Conservation (phyloP, 2,797 vertebrate species). For the Bradypodion pumilum region DNA sequence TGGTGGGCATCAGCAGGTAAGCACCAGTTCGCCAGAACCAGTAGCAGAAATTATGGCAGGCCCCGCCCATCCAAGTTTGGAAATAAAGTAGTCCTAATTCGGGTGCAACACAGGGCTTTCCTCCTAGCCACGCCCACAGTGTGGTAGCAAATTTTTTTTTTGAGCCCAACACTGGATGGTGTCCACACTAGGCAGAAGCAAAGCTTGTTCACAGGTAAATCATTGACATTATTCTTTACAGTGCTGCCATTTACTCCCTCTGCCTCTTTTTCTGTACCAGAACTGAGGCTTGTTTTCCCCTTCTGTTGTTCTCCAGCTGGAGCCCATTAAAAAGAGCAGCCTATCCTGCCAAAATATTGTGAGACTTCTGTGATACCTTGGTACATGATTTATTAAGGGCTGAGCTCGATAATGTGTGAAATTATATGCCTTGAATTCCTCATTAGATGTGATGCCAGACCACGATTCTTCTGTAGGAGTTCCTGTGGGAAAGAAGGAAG, state of each 20-base stretch:
- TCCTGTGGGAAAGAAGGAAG: conserved; percentile 71
- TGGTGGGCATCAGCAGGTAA: no score
- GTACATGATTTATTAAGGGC: conserved; percentile 87
- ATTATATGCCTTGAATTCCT: conserved; percentile 87
- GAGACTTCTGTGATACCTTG: conserved; percentile 77
- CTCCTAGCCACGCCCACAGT: no score
- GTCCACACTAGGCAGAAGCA: neutral
- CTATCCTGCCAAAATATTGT: neutral
- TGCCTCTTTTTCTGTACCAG: neutral
- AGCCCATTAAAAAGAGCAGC: accelerated
- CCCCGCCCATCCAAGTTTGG: no score
- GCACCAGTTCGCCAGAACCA: no score
- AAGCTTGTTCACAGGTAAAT: neutral
- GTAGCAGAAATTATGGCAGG: no score
- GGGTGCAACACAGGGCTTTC: no score
- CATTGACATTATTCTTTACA: neutral
- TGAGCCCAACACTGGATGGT: no score
- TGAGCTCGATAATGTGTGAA: conserved; percentile 86
- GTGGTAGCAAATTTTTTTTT: no score
- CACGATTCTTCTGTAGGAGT: conserved; percentile 91
- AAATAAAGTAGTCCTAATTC: no score
- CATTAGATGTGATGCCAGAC: conserved; percentile 87
- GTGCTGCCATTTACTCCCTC: neutral
- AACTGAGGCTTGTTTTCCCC: neutral
- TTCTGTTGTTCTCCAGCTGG: neutral